Conservation (phyloP, 2,888 invertebrate species). For the Heliothis peltigera region DNA sequence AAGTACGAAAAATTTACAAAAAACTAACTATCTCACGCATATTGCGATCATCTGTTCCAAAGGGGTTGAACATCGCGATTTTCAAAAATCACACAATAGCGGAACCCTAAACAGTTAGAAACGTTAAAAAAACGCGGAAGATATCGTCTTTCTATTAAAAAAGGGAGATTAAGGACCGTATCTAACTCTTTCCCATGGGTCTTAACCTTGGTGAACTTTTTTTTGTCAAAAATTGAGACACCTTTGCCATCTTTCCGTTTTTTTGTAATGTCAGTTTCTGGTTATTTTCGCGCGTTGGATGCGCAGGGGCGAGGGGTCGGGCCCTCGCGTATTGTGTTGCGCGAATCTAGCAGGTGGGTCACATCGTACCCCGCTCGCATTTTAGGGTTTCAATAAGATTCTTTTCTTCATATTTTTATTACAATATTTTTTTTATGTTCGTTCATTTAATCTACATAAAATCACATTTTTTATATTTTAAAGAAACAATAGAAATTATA, state of each 20-base stretch:
- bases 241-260: slow-evolving; percentile 88
- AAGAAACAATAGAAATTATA: too few relatives aligned
- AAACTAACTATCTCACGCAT: slow-evolving; percentile 87
- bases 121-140: slow-evolving; percentile 81
- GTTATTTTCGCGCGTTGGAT: slow-evolving; percentile 69
- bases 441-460: too few relatives aligned
- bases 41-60: slow-evolving; percentile 84
- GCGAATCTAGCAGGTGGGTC: slow-evolving; percentile 87
- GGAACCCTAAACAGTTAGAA: slow-evolving; percentile 84
- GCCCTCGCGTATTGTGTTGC: slow-evolving; percentile 75
- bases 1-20: slow-evolving; percentile 67
- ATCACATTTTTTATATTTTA: too few relatives aligned
- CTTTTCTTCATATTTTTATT: slow-evolving; percentile 42
- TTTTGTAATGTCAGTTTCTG: slow-evolving; percentile 77
- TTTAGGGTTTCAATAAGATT: slow-evolving; percentile 64
- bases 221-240: slow-evolving; percentile 87
- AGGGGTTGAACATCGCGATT: slow-evolving; percentile 85
- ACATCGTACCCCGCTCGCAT: slow-evolving; percentile 67
- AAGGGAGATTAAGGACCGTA: slow-evolving; percentile 75
- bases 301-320: slow-evolving; percentile 80
- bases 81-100: slow-evolving; percentile 74
- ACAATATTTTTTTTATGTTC: slow-evolving; percentile 18
- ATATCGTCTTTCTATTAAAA: slow-evolving; percentile 77
- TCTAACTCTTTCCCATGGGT: slow-evolving; percentile 90
- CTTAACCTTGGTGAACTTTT: slow-evolving; percentile 87